Percentiles rank a stretch among this genome's conserved stretches.
phyloP scores from a whole-genome alignment of 2,888 invertebrate species.

The Lysandra coridon region DNA sequence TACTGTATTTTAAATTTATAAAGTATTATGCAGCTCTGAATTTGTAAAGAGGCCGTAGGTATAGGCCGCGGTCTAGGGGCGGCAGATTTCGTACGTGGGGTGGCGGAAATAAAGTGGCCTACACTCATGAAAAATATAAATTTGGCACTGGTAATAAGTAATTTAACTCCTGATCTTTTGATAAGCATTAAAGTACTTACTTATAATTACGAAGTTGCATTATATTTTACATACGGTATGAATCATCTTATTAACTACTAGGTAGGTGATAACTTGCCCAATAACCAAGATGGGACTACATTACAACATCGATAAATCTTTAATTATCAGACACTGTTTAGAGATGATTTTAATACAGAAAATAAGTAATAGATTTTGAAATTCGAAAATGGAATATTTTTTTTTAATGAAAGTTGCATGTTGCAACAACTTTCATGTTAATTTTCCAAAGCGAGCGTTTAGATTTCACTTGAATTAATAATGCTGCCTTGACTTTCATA shows the following conservation, averaged over 20 bases:
- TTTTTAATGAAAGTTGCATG: not conserved
- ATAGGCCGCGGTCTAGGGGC: too few species aligned
- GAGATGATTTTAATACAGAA: too few species aligned
- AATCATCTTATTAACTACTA: not conserved
- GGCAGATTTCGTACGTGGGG: too few species aligned
- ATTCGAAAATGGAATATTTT: not conserved
- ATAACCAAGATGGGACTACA: not conserved
- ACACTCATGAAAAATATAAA: too few species aligned
- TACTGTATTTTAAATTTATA: too few species aligned
- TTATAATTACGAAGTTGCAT: too few species aligned
- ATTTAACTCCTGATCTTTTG: too few species aligned
- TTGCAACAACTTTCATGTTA: slow-evolving; percentile 14
- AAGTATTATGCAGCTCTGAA: too few species aligned
- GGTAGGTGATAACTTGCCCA: not conserved
- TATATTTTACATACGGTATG: not conserved
- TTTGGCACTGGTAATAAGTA: too few species aligned
- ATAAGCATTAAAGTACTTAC: too few species aligned
- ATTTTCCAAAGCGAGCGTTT: not conserved
- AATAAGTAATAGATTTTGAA: not conserved
- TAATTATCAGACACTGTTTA: not conserved
- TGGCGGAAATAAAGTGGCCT: too few species aligned
- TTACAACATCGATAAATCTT: not conserved
- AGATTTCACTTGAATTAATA: slow-evolving; percentile 14
- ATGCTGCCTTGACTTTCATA: slow-evolving; percentile 6
- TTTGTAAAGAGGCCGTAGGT: too few species aligned